A percentile compares a stretch with the other conserved stretches of the same genome.
These are phyloP conservation scores for Sebastes diploproa DNA, from an alignment of 2,797 vertebrate species.

Conservation along the genomic window DNA sequence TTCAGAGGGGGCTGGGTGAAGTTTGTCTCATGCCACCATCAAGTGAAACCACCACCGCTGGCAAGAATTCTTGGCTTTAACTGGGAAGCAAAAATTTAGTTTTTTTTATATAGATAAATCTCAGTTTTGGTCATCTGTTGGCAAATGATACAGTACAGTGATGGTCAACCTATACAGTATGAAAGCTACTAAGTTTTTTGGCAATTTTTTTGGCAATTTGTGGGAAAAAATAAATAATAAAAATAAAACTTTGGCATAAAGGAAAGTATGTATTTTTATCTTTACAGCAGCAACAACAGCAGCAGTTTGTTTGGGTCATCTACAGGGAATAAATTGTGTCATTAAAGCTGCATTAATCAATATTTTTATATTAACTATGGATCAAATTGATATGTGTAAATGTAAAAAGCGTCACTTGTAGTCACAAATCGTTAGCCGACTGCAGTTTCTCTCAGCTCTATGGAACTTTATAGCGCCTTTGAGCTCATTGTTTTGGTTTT, in stretches of 20 bases:
- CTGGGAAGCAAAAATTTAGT: neutral
- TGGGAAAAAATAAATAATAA: neutral
- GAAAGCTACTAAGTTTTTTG: neutral
- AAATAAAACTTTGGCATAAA: neutral
- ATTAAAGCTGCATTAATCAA: neutral
- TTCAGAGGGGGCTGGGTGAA: conserved; percentile 6
- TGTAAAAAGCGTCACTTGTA: neutral
- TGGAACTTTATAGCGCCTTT: neutral
- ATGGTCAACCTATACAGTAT: neutral
- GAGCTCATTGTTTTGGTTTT: neutral
- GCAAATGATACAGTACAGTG: neutral
- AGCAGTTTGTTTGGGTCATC: neutral
- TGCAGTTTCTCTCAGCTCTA: neutral
- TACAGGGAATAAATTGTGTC: too few species aligned
- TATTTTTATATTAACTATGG: neutral
- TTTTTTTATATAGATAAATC: neutral
- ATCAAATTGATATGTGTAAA: neutral
- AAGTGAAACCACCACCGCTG: conserved; percentile 12
- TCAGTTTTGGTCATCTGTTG: neutral
- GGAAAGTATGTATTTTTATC: neutral
- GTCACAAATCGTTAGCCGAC: neutral
- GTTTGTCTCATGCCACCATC: neutral
- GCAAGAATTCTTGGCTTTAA: conserved; percentile 7
- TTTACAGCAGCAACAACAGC: neutral
- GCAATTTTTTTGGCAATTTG: neutral